Conservation (phyloP, 2,113 vertebrate species). For the Chelonoidis abingdonii region DNA sequence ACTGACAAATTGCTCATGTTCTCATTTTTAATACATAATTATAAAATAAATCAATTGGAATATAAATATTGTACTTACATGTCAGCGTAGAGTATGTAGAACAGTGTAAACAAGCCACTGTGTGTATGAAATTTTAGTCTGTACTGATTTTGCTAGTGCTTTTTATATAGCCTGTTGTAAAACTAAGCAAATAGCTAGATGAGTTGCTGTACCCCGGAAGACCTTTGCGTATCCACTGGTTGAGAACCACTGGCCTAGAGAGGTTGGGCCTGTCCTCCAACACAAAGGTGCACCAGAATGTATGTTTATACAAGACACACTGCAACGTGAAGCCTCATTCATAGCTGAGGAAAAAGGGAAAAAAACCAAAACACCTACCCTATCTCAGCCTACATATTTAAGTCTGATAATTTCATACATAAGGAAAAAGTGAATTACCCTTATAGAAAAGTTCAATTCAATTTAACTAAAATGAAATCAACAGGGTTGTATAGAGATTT, state of each 20-base stretch:
- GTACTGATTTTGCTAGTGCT: no score
- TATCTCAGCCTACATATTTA: constrained; percentile 16
- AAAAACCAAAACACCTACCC: not conserved
- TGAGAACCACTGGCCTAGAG: not conserved
- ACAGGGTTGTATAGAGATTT: not conserved
- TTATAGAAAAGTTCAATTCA: not conserved
- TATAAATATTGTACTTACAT: no score
- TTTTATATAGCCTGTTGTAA: no score
- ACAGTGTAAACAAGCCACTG: no score
- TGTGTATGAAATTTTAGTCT: no score
- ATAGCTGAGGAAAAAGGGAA: constrained; percentile 15
- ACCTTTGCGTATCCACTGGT: not conserved
- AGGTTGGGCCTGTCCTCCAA: not conserved
- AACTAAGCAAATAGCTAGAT: no score
- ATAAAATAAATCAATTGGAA: no score
- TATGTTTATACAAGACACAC: not conserved
- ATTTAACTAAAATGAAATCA: not conserved
- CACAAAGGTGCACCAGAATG: not conserved
- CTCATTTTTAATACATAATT: no score
- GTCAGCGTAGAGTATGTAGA: no score
- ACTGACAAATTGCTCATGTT: no score
- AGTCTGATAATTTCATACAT: constrained; percentile 50
- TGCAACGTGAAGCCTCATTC: not conserved
- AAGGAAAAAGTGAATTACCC: not conserved
- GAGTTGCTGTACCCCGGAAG: no score